Base-by-base conservation (phyloP, 2,888 invertebrate species). In the Megaustenia siamemsis region DNA sequence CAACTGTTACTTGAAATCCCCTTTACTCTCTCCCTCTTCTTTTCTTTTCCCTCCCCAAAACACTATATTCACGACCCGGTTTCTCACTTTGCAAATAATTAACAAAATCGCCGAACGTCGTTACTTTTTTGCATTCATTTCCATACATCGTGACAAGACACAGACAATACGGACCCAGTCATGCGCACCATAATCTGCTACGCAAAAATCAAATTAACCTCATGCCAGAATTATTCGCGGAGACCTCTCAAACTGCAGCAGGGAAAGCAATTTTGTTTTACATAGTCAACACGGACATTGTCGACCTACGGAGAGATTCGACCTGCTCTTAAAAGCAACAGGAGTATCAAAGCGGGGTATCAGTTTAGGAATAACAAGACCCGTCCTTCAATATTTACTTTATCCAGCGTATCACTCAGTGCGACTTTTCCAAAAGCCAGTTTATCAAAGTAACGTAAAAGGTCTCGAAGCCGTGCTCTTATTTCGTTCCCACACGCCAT, bases 321-420 rank as follows among this genome's bases (percentile, higher is more conserved):
- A n/a, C n/a, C n/a, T 45, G 45, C 45, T 4, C 45, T 45, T 28
- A n/a, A 43, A 71, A 71, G 43, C 45, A 71, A 71, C n/a, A 71
- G 5, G n/a, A 43, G 45, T 45, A 71, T 43, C 45, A 38, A 71
- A 43, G 71, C 21, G 71, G 71, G 68, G n/a, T 71, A 71, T 43
- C 12, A 12, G 3, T n/a, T 28, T 45, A 15, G n/a, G 21, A 3
- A 28, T 15, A 71, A 45, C 28, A 45, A 71, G n/a, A 45, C 40
- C 6, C 40, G 21, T 40, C 68, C 18, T 40, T 21, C 24, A 40
- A 40, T 28, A 43, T 71, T 71, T 45, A 18, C 45, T 6, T 1
- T 0, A n/a, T 10, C 10, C 3, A 4, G 10, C 8, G 12, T 43
- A 43, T 71, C 45, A 43, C 28, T 45, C n/a, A 38, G 43, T 43